Evolutionary conservation across 2,113 vertebrate genomes (phyloP).

Genomic region (Pangasianodon hypophthalmus): DNA sequence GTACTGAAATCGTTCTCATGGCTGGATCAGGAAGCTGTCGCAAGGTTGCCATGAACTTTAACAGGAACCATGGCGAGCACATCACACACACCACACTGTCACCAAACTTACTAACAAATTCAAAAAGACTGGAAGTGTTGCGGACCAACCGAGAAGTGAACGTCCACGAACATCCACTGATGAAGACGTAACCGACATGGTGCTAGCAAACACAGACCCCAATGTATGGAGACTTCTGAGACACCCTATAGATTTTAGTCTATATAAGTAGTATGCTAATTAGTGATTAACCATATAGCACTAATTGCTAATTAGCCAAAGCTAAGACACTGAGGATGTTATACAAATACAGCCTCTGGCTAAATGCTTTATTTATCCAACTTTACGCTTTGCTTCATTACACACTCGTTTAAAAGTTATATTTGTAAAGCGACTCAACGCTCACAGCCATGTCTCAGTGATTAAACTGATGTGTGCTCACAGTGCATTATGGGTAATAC

Average conservation of each 20-base stretch:
- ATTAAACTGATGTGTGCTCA: not conserved
- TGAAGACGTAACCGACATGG: no score
- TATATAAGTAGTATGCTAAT: not conserved
- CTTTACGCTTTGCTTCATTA: not conserved
- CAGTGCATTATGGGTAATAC: not conserved
- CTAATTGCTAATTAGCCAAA: not conserved
- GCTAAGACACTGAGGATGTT: not conserved
- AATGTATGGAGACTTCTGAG: no score
- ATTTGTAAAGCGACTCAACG: not conserved
- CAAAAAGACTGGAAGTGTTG: no score
- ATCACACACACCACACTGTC: no score
- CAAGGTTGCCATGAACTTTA: no score
- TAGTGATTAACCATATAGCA: not conserved
- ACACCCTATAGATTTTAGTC: not conserved
- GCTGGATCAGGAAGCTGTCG: no score
- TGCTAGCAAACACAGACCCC: no score
- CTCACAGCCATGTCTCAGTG: not conserved
- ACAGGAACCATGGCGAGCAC: no score
- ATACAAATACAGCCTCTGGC: not conserved
- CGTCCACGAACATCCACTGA: no score
- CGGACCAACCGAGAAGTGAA: no score
- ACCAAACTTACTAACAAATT: no score
- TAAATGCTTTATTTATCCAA: not conserved
- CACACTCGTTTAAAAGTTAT: not conserved
- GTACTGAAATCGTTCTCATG: no score